Conservation (phyloP, 2,797 vertebrate genomes). For the Malurus leucopterus region DNA sequence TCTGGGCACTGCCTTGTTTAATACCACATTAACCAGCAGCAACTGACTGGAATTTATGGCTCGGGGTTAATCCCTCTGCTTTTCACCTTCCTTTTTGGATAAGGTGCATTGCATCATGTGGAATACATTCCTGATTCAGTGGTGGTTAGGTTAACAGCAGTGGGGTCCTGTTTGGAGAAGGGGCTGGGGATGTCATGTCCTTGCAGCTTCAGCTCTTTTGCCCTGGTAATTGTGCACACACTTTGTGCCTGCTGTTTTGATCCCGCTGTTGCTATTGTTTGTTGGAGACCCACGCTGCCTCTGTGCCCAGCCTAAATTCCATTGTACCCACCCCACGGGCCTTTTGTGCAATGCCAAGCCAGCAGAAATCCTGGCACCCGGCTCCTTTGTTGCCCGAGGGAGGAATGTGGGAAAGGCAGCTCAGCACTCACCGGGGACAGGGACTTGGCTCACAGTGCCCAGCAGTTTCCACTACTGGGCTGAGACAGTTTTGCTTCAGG, state of each 20-base stretch:
- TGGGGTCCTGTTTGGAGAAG: background rate
- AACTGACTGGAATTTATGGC: background rate
- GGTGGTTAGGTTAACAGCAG: background rate
- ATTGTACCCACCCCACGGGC: conserved; percentile 33
- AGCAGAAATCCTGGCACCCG: conserved; percentile 47
- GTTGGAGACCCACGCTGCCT: conserved; percentile 53
- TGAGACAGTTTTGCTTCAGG: conserved; percentile 16
- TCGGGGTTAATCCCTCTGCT: conserved; percentile 2
- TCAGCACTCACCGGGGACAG: background rate
- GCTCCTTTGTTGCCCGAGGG: conserved; percentile 26
- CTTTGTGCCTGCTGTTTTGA: conserved; percentile 54
- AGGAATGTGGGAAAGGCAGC: conserved; percentile 58
- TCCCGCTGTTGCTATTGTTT: conserved; percentile 60
- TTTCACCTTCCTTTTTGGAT: conserved; percentile 16
- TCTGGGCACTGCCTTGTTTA: background rate
- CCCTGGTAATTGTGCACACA: conserved; percentile 18
- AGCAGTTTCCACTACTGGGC: background rate
- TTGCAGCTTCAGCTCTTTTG: conserved; percentile 14
- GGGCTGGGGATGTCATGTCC: background rate
- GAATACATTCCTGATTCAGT: background rate
- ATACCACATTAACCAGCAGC: background rate
- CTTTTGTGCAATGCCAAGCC: conserved; percentile 57
- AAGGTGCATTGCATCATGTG: background rate
- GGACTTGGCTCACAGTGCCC: background rate
- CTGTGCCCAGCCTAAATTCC: conserved; percentile 54